Evolutionary conservation across 2,888 invertebrate species (phyloP).

Genomic region (Beris morrisii): DNA sequence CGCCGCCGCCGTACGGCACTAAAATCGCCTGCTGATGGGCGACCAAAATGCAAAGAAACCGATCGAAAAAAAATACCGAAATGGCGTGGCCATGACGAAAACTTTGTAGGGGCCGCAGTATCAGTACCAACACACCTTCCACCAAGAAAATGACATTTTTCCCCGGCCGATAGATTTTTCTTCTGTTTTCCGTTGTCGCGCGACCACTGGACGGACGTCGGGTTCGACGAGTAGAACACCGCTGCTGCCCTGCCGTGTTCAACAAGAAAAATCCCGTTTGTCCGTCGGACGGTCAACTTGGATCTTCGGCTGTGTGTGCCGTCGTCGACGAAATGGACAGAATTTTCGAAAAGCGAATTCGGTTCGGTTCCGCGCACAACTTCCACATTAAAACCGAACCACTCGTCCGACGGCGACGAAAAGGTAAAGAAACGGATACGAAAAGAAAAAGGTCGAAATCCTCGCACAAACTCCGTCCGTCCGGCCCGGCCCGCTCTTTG

Average conservation of each 20-base stretch:
- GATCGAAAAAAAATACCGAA: too few relatives aligned
- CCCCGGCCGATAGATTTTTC: not conserved
- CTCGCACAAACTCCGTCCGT: slow-evolving; percentile 28
- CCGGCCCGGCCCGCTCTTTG: too few relatives aligned
- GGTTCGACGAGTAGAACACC: not conserved
- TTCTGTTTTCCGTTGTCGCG: not conserved
- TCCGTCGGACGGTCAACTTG: not conserved
- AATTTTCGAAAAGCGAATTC: not conserved
- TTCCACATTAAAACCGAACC: not conserved
- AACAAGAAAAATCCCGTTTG: too few relatives aligned
- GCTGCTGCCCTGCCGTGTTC: not conserved
- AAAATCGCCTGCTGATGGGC: too few relatives aligned
- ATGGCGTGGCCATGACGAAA: too few relatives aligned
- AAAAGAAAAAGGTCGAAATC: not conserved
- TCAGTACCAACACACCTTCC: too few relatives aligned
- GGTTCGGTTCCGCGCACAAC: not conserved
- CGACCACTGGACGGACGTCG: not conserved
- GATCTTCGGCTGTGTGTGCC: not conserved
- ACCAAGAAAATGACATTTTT: slow-evolving; percentile 2
- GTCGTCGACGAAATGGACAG: not conserved
- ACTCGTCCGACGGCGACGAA: not conserved
- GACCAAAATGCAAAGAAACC: too few relatives aligned
- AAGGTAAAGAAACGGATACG: too few relatives aligned
- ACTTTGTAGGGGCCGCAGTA: too few relatives aligned
- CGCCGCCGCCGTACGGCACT: too few relatives aligned